Evolutionary conservation across 2,888 invertebrate genomes (phyloP).

Genomic region (Steinernema scapterisci): DNA sequence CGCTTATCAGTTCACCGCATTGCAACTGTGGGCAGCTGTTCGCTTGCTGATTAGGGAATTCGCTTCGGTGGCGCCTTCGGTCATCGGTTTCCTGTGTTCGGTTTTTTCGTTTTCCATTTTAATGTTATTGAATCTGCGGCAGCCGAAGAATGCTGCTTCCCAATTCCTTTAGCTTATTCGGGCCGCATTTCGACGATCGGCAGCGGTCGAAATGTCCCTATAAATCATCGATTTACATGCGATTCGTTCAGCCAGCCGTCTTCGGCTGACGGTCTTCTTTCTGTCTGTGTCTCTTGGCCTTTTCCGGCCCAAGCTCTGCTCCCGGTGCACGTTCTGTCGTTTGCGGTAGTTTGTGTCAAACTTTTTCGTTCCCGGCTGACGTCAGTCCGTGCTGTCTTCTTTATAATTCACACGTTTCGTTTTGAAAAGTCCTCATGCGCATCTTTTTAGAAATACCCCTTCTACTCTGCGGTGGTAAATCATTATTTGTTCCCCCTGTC

Average conservation of each 20-base stretch:
- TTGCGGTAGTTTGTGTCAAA: too few species aligned
- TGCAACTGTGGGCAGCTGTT: not conserved
- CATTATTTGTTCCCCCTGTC: constrained; percentile 8
- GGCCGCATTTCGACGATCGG: not conserved
- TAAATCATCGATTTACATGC: not conserved
- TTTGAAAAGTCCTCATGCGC: not conserved
- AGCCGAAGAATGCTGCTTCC: constrained; percentile 20
- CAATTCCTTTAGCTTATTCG: not conserved
- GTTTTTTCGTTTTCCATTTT: constrained; percentile 16
- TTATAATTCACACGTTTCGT: not conserved
- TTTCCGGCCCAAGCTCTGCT: too few species aligned
- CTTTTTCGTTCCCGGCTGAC: too few species aligned
- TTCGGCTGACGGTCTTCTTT: too few species aligned
- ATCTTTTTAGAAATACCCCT: constrained; percentile 5
- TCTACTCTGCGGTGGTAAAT: constrained; percentile 1
- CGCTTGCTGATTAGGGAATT: not conserved
- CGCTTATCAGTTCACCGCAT: not conserved
- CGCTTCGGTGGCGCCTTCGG: not conserved
- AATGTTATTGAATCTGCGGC: constrained; percentile 25
- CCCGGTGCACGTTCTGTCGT: too few species aligned
- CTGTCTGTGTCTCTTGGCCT: too few species aligned
- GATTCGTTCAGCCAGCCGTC: too few species aligned
- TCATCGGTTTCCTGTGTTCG: not conserved
- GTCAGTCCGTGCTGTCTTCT: not conserved
- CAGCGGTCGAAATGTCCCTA: not conserved